Evolutionary conservation across 2,888 invertebrate genomes (phyloP), one percentile per base, ranked within the genome.

Genomic region (Ariolimax columbianus): DNA sequence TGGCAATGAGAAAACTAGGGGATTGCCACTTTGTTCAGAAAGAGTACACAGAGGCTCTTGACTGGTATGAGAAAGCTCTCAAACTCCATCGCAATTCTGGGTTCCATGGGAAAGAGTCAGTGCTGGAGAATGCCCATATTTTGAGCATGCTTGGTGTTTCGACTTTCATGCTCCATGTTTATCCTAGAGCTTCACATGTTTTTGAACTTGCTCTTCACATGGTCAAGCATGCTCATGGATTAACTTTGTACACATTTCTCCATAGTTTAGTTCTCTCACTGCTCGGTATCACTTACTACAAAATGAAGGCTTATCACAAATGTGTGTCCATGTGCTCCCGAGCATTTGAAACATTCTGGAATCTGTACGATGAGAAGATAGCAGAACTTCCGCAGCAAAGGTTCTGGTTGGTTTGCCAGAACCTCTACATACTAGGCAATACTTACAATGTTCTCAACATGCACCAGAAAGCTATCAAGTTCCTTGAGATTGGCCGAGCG

Each of bases 1-100:
- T 89, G 86, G 91, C 92, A 7, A 89, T 92, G 38, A 91, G 92
- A 87, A 91, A 92, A 82, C 89, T 93, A 1, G 94, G 93, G 0
- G 93, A 94, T 86, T 93, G 93, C 84, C 91, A 91, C 85, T 92
- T 93, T 87, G 91, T 93, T 90, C 90, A 91, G 78, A 93, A 93
- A 77, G 90, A 92, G 81, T 93, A 92, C 85, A 90, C 92, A 66
- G 89, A 89, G 47, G 93, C 94, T 26, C 87, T 93, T 33, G 90
- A 91, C 51, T 91, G 91, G 79, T 94, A 92, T 86, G 94, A 94
- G 86, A 92, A 91, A 86, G 91, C 94, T 11, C 88, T 93, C n/a
- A 87, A 88, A 30, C 89, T 93, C 83, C 93, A 92, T 85, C 89
- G 91, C 43, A 86, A 90, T 77, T 89, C 91, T 33, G 89, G 89